Base-by-base conservation (phyloP, 2,113 vertebrate genomes). In the Pedetes capensis region DNA sequence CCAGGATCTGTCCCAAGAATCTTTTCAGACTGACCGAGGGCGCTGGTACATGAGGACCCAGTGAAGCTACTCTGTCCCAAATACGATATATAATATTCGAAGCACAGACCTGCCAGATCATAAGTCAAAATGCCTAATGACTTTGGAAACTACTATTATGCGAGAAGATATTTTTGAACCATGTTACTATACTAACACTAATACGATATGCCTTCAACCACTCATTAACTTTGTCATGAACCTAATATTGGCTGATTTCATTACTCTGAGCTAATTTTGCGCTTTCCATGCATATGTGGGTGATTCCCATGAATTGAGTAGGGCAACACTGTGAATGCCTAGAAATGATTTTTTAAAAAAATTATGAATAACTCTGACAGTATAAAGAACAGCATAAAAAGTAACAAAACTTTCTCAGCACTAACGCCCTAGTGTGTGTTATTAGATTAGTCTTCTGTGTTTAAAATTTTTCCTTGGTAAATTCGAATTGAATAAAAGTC, bases 1-100 rank as follows among this genome's bases (percentile, higher is more conserved):
- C 97, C 97, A 97, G 97, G 97, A 94, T 98, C 97, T 98, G 97
- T 98, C 98, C 98, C 98, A 98, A 98, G 98, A 98, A 98, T 98
- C 97, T 98, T 97, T 98, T 98, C 98, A 98, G 96, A 98, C 93
- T 99, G 88, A 97, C 86, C 94, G 27, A 91, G 57, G 64, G 66
- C 80, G 96, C 37, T 59, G 92, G 92, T 72, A 51, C 89, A 95
- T 66, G 83, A 95, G 97, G 85, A 97, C 59, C 72, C 78, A 87
- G 39, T 87, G 94, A 97, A 95, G 76, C n/a, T 79, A 83, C 78
- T 51, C 93, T 47, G 76, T 53, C 49, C 37, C 20, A 95, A 95
- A 91, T 92, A 85, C 95, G 82, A 66, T 81, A 69, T 95, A 96
- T 96, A 97, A 87, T 89, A 94, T 68, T 78, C 53, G 47, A 86